A percentile compares a stretch with the other conserved stretches of the same genome.
These are phyloP conservation scores for Dromas ardeola DNA, from an alignment of 2,113 vertebrate species.

Conservation along the genomic window DNA sequence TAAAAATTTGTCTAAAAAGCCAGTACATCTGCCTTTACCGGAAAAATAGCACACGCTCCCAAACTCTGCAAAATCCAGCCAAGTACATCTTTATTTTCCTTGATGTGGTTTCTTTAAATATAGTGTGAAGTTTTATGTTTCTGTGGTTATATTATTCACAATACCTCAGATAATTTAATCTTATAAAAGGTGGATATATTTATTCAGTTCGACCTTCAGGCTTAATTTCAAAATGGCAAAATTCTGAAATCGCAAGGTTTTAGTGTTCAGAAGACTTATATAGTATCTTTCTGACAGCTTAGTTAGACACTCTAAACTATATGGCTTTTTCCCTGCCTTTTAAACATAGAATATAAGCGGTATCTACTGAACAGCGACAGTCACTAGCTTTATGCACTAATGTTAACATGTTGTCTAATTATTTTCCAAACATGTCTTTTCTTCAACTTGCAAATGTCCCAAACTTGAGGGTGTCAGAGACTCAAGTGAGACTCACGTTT, in stretches of 20 bases:
- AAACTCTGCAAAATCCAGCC: neutral
- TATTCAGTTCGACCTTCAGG: neutral
- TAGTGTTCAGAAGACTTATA: neutral
- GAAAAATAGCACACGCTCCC: neutral
- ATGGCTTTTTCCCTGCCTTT: neutral
- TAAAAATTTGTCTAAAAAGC: neutral
- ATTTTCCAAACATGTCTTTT: neutral
- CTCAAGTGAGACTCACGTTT: neutral
- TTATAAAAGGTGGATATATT: neutral
- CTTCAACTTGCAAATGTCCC: neutral
- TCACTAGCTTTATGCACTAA: neutral
- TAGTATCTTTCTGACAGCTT: neutral
- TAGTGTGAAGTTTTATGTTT: neutral
- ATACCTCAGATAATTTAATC: neutral
- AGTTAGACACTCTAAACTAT: neutral
- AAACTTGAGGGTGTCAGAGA: neutral
- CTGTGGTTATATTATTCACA: neutral
- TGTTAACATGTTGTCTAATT: neutral
- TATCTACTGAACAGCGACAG: neutral
- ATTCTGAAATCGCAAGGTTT: neutral
- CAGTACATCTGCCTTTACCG: neutral
- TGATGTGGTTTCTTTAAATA: neutral
- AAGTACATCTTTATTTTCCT: neutral
- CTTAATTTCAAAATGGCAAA: neutral
- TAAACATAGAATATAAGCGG: neutral